These are phyloP conservation scores for Adelphocoris suturalis DNA, from an alignment of 2,888 invertebrate genomes.

Conservation along the genomic window DNA sequence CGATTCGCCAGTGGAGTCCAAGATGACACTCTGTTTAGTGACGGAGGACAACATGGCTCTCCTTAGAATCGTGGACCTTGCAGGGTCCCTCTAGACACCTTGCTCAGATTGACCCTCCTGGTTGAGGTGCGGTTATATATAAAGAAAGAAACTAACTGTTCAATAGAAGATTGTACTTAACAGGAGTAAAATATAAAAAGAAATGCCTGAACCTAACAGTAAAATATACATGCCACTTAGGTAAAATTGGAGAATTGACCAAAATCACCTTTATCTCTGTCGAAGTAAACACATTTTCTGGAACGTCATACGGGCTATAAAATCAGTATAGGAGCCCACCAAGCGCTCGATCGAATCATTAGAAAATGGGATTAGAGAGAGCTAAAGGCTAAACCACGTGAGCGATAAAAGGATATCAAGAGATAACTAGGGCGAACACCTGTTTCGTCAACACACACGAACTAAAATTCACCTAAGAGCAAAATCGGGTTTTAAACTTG, in stretches of 20 bases:
- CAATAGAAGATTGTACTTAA: no score
- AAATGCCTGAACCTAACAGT: no score
- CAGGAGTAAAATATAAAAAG: no score
- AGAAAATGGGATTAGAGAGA: constrained; percentile 16
- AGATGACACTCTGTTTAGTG: no score
- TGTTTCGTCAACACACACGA: constrained; percentile 5
- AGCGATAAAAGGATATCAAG: constrained; percentile 27
- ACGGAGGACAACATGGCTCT: no score
- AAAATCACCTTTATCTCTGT: not conserved
- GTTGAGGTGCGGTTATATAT: no score
- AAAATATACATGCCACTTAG: no score
- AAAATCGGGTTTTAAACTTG: not conserved
- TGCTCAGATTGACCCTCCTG: no score
- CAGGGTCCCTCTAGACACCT: no score
- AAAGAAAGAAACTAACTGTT: no score
- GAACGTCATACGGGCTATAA: not conserved
- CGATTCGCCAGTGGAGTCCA: no score
- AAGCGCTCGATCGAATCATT: not conserved
- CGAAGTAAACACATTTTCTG: not conserved
- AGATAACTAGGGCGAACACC: constrained; percentile 21
- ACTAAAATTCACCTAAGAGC: not conserved
- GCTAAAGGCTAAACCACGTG: constrained; percentile 28
- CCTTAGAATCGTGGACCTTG: no score
- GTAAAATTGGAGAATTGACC: not conserved
- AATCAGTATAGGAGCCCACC: constrained; percentile 31